Base-by-base conservation (phyloP, 2,888 invertebrate genomes). In the Ditylenchus weischeri region DNA sequence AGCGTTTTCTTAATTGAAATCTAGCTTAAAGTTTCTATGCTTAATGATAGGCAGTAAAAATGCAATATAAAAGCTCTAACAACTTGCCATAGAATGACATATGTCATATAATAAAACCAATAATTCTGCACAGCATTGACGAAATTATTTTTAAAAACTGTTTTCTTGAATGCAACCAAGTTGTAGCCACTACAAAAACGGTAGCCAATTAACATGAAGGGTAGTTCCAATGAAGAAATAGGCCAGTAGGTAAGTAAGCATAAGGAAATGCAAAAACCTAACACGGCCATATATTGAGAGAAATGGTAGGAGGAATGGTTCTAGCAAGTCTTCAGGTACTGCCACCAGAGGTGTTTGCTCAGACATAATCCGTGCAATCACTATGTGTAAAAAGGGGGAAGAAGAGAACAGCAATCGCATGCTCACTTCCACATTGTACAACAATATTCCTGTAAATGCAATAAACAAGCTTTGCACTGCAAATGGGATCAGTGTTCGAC, bases 391-490 rank as follows among this genome's bases (percentile, higher is more conserved):
- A 48, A 75, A 73, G 8, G 79, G 79, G 13, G 75, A 67, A 6
- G 78, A 74, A n/a, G 79, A 79, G 69, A 72, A 79, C 15, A 79
- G 69, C 29, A 79, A 65, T 19, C 79, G 69, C n/a, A 76, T 79
- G 51, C 72, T 57, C n/a, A 75, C 74, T 69, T 79, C 79, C 5
- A 76, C 72, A 54, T 79, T 79, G 64, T 73, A 76, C 23, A 72
- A 47, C 60, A 79, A 74, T 18, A 80, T 11, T 0, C 75, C 78
- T 10, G 70, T 62, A 13, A 75, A 38, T 11, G 73, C 68, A 48
- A 79, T 47, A 36, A 80, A 49, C 8, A 64, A n/a, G 10, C 73
- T 65, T 58, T 79, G 79, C 19, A 75, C 18, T 4, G 74, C 72
- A 47, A 70, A 72, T 8, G 77, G 79, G 19, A 79, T 38, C 54